Evolutionary conservation across 2,113 vertebrate species (phyloP), one percentile per base, ranked within the genome.

Genomic region (Lasiurus cinereus): DNA sequence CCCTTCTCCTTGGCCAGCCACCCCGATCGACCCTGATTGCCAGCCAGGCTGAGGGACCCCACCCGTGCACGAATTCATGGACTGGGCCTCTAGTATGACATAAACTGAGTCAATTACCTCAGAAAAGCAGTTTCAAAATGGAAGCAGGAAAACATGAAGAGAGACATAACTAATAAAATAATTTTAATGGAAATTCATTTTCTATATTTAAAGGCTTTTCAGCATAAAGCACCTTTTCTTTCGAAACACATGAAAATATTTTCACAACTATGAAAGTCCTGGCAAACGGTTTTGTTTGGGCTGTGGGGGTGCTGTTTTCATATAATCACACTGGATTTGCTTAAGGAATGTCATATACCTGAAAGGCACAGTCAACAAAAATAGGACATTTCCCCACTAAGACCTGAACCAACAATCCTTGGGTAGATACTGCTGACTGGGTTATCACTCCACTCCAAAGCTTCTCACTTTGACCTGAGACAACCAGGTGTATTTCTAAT

Each of bases 401-500:
- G 80, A 93, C 64, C 43, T 22, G 11, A 78, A 95, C 66, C 83
- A 96, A 83, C 83, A 62, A 70, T 94, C 48, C 89, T 83, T 64
- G 67, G 46, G 64, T 89, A 92, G 86, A 89, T 88, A 66, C 78
- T 94, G 66, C 86, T 66, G 91, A 43, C 85, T 8, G 29, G 90
- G 82, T 31, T 95, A 84, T 67, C 91, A 69, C 29, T 94, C 72
- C 36, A 88, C 79, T 96, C 80, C 84, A 70, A 70, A 95, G 94
- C 0, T 0, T 72, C 73, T 96, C 96, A 87, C 78, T 96, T 52
- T 96, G 95, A 90, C 95, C 62, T 27, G 9, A 96, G 70, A 64
- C 27, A 15, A 33, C 66, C 18, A 94, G 86, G 72, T 97, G 24
- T 93, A 94, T 56, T 73, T 97, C 96, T 69, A 97, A 94, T 78